Conservation (phyloP, 2,797 vertebrate genomes). For the Danio tinwini region DNA sequence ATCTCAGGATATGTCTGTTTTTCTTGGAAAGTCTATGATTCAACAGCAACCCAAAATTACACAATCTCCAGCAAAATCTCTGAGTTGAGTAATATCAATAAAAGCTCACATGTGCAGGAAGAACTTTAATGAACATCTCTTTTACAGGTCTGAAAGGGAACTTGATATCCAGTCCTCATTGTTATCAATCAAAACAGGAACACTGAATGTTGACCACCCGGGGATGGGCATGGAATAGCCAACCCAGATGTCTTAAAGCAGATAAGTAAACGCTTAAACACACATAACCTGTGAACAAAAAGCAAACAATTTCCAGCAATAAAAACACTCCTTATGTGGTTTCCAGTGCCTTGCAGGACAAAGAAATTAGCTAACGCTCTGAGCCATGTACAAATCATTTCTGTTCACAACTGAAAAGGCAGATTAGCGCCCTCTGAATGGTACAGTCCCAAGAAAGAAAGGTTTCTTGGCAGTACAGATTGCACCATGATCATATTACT, state of each 20-base stretch:
- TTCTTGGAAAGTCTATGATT: constrained; percentile 66
- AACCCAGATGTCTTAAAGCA: constrained; percentile 1
- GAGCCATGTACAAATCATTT: not conserved
- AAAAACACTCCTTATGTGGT: not conserved
- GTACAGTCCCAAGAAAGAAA: constrained; percentile 8
- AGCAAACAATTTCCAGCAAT: not conserved
- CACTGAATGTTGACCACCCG: not conserved
- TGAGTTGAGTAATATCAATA: not conserved
- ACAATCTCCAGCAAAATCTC: constrained; percentile 46
- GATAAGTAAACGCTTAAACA: constrained; percentile 25
- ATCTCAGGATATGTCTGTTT: constrained; percentile 66
- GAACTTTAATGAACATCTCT: not conserved
- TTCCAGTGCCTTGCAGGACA: not conserved
- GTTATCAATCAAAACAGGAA: constrained; percentile 17
- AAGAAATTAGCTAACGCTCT: not conserved
- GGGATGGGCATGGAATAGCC: not conserved
- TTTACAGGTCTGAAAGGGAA: constrained; percentile 7
- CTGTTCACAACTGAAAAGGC: constrained; percentile 36
- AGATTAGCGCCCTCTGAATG: constrained; percentile 20
- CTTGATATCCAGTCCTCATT: not conserved
- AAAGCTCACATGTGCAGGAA: not conserved
- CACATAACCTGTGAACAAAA: not conserved
- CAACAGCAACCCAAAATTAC: constrained; percentile 58
- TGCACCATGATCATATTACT: constrained; percentile 45
- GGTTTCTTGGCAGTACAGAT: constrained; percentile 36